phyloP scores from a whole-genome alignment of 2,888 invertebrate genomes.

The Anthoptus insignis region DNA sequence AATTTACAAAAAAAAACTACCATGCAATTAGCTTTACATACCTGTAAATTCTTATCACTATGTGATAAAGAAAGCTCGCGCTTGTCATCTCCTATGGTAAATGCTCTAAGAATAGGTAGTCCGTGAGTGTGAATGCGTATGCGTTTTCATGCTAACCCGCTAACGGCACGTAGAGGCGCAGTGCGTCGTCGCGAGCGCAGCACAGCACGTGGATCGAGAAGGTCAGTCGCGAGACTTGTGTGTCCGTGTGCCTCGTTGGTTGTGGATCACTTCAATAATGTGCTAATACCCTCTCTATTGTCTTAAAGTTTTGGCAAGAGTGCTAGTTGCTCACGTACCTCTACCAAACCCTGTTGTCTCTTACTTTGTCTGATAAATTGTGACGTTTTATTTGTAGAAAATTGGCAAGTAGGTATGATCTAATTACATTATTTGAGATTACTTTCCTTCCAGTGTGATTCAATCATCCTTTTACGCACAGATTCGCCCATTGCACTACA shows the following conservation, averaged over 20 bases:
- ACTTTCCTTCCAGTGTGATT: slow-evolving; percentile 18
- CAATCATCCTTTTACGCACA: slow-evolving; percentile 26
- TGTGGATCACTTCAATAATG: slow-evolving; percentile 32
- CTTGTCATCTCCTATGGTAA: slow-evolving; percentile 6
- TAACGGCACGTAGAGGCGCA: slow-evolving; percentile 85
- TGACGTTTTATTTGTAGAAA: slow-evolving; percentile 7
- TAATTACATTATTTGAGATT: slow-evolving; percentile 25
- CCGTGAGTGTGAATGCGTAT: slow-evolving; percentile 80
- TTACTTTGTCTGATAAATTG: not conserved
- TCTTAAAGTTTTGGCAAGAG: no score
- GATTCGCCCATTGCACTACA: slow-evolving; percentile 22
- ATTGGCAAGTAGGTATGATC: slow-evolving; percentile 23
- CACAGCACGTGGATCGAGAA: slow-evolving; percentile 96
- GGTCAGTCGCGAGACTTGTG: slow-evolving; percentile 84
- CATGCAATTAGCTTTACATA: no score
- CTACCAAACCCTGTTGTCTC: slow-evolving; percentile 4
- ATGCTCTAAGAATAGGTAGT: slow-evolving; percentile 52
- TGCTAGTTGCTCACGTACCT: not conserved
- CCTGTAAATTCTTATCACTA: no score
- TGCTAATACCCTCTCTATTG: slow-evolving; percentile 20
- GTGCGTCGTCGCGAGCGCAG: slow-evolving; percentile 79
- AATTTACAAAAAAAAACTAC: no score
- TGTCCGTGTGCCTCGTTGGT: slow-evolving; percentile 36
- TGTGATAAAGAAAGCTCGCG: no score
- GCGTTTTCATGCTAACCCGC: slow-evolving; percentile 86